Conservation (phyloP, 1,140 invertebrate genomes). For the Micrasema minimum region DNA sequence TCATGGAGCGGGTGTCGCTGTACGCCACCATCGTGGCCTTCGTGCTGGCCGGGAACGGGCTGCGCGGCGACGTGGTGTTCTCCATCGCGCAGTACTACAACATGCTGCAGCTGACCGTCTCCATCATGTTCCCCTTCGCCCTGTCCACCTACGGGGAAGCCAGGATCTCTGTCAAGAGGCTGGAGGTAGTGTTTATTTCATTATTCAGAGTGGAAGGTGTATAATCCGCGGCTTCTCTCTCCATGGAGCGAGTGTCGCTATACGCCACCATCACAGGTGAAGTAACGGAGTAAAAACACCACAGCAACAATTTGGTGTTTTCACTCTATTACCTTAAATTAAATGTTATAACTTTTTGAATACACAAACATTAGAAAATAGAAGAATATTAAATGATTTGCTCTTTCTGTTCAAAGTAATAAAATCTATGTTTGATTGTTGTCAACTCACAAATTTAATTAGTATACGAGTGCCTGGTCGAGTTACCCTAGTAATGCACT, state of each 20-base stretch:
- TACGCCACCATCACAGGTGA: conserved; percentile 73
- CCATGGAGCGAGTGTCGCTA: conserved; percentile 77
- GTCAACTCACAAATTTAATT: too few relatives aligned
- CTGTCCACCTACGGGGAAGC: conserved; percentile 70
- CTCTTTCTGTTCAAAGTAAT: too few relatives aligned
- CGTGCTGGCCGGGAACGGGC: conserved; percentile 70
- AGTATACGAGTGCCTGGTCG: too few relatives aligned
- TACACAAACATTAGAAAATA: too few relatives aligned
- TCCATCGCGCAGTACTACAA: conserved; percentile 81
- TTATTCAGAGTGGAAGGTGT: conserved; percentile 66
- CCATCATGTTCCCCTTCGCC: conserved; percentile 77
- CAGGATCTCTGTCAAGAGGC: conserved; percentile 72
- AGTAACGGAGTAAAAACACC: too few relatives aligned
- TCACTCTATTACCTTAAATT: too few relatives aligned
- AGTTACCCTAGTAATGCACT: too few relatives aligned
- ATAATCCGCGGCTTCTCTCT: conserved; percentile 78
- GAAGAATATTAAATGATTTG: too few relatives aligned
- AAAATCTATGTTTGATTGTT: too few relatives aligned
- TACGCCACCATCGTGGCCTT: conserved; percentile 77
- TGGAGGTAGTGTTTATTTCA: conserved; percentile 72
- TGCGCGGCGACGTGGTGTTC: conserved; percentile 78
- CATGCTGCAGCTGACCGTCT: conserved; percentile 76
- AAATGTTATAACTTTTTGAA: too few relatives aligned
- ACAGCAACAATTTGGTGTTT: too few relatives aligned
- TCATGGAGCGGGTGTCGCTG: conserved; percentile 77